A percentile compares a stretch with the other conserved stretches of the same genome.
Evolutionary conservation across 2,888 invertebrate genomes (phyloP).

Genomic region (Himalopsyche japonica): DNA sequence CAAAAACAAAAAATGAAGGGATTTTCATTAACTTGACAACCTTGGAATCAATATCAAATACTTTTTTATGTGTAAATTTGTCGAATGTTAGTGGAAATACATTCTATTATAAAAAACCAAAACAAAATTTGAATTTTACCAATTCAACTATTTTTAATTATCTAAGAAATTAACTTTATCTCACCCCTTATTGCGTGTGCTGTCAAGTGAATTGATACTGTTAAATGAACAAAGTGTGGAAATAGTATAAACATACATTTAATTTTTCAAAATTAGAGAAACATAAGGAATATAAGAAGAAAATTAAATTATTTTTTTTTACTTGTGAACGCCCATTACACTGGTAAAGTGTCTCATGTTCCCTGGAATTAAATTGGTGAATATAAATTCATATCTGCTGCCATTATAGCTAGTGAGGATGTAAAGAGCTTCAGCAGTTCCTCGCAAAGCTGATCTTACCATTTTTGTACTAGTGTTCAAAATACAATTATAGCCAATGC

Average conservation of each 20-base stretch:
- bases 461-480: slow-evolving; percentile 79
- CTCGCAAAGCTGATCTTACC: slow-evolving; percentile 84
- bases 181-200: too few species aligned
- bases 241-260: neutral
- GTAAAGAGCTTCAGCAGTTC: slow-evolving; percentile 81
- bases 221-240: too few species aligned
- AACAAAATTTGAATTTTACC: too few species aligned
- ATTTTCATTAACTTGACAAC: too few species aligned
- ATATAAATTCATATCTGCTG: slow-evolving; percentile 94
- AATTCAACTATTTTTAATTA: too few species aligned
- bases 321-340: slow-evolving; percentile 92
- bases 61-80: too few species aligned
- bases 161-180: too few species aligned
- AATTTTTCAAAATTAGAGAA: neutral
- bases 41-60: too few species aligned
- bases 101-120: too few species aligned
- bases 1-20: too few species aligned
- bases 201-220: too few species aligned
- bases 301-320: slow-evolving; percentile 44
- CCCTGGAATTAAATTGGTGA: slow-evolving; percentile 87
- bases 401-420: slow-evolving; percentile 80
- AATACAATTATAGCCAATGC: slow-evolving; percentile 87
- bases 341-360: slow-evolving; percentile 87
- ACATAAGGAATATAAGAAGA: neutral
- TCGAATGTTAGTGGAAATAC: too few species aligned